Conservation (phyloP, 2,113 vertebrate genomes). For the Rhinoderma darwinii region DNA sequence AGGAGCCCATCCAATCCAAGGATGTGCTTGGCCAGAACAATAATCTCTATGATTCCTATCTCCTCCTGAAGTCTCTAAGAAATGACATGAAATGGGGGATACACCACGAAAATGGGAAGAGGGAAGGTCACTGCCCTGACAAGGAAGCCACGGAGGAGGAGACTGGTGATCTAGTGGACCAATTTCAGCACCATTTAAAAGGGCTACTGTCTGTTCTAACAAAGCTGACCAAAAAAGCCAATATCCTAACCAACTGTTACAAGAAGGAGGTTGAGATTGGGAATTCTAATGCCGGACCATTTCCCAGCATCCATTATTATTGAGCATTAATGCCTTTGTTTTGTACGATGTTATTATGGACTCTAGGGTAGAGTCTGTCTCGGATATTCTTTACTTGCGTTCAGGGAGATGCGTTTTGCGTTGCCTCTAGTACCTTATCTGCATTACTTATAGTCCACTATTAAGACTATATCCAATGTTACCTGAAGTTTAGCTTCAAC, state of each 20-base stretch:
- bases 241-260: slow-evolving; percentile 53
- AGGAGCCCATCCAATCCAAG: background rate
- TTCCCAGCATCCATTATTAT: slow-evolving; percentile 25
- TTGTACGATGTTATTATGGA: background rate
- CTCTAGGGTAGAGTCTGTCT: no score
- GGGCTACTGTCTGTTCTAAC: slow-evolving; percentile 57
- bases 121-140: background rate
- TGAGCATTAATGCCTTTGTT: background rate
- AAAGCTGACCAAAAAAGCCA: slow-evolving; percentile 59
- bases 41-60: slow-evolving; percentile 53
- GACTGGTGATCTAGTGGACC: slow-evolving; percentile 40
- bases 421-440: background rate
- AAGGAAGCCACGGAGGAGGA: slow-evolving; percentile 3
- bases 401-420: background rate
- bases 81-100: slow-evolving; percentile 57
- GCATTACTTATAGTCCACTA: no score
- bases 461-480: background rate
- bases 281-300: background rate
- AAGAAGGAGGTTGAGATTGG: slow-evolving; percentile 50
- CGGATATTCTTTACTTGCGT: background rate
- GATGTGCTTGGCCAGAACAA: slow-evolving; percentile 17
- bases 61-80: slow-evolving; percentile 58
- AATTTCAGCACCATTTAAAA: slow-evolving; percentile 55
- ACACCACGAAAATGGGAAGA: background rate
- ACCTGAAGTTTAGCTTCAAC: no score